These are phyloP conservation scores for Sogatella furcifera DNA, from an alignment of 1,140 invertebrate genomes.

Conservation along the genomic window DNA sequence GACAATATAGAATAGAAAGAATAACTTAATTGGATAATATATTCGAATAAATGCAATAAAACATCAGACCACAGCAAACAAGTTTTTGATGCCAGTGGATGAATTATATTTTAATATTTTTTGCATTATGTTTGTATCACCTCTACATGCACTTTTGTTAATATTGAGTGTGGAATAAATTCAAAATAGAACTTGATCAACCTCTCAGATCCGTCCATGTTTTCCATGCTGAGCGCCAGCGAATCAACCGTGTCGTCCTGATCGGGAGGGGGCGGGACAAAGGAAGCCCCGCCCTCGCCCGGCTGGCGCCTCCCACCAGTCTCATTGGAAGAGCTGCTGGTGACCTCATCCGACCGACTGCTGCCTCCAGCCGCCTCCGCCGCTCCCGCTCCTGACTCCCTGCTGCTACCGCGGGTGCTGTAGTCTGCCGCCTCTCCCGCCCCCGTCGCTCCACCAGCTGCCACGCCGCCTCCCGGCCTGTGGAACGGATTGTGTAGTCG, in stretches of 20 bases:
- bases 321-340: constrained; percentile 50
- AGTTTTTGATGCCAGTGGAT: no score
- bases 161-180: no score
- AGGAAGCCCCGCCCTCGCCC: constrained; percentile 6
- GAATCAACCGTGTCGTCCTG: constrained; percentile 57
- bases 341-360: constrained; percentile 51
- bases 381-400: constrained; percentile 17
- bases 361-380: constrained; percentile 14
- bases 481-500: constrained; percentile 44
- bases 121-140: no score
- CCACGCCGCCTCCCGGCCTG: constrained; percentile 6
- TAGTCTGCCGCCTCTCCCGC: constrained; percentile 15
- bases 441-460: constrained; percentile 7
- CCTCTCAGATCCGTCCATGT: constrained; percentile 38
- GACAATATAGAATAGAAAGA: no score
- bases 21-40: no score
- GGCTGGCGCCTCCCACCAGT: constrained; percentile 32
- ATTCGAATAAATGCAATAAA: no score
- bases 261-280: constrained; percentile 36
- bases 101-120: no score
- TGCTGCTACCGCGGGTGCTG: background rate
- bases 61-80: no score
- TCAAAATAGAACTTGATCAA: no score
- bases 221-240: constrained; percentile 34
- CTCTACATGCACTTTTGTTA: no score